Evolutionary conservation across 2,113 vertebrate species (phyloP).

Genomic region (Anguilla japonica): DNA sequence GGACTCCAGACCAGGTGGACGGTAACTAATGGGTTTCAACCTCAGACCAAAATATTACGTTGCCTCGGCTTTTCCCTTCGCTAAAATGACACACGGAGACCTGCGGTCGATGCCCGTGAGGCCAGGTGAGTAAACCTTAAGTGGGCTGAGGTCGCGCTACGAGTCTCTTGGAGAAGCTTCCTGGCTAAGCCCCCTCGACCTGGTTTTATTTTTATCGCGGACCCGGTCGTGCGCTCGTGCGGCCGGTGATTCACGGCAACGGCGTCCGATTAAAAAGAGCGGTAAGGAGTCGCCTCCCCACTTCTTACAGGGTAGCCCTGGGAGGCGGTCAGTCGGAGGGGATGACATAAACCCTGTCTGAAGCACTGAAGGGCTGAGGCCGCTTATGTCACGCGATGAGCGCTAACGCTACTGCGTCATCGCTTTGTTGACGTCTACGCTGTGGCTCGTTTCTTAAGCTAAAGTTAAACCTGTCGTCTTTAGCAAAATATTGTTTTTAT

Average conservation of each 20-base stretch:
- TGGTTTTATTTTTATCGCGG: background rate
- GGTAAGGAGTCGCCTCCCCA: background rate
- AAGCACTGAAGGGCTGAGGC: background rate
- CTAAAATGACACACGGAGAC: background rate
- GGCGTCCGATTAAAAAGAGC: background rate
- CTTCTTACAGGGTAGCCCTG: background rate
- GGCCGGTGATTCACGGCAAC: background rate
- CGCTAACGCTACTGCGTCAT: background rate
- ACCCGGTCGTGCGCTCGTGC: background rate
- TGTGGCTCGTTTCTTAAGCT: background rate
- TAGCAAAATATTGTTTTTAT: no score
- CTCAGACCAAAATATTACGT: background rate
- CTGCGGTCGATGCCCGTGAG: background rate
- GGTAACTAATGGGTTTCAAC: background rate
- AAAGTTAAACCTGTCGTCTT: no score
- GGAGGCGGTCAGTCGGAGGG: background rate
- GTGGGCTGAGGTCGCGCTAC: background rate
- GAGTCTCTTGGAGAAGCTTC: background rate
- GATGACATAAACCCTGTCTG: background rate
- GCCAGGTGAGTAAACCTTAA: background rate
- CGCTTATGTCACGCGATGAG: background rate
- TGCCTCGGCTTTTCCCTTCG: background rate
- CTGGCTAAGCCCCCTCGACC: background rate
- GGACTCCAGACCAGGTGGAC: slow-evolving; percentile 4
- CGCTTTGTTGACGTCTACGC: background rate